Conservation (phyloP, 2,888 invertebrate genomes). For the Spodoptera littoralis region DNA sequence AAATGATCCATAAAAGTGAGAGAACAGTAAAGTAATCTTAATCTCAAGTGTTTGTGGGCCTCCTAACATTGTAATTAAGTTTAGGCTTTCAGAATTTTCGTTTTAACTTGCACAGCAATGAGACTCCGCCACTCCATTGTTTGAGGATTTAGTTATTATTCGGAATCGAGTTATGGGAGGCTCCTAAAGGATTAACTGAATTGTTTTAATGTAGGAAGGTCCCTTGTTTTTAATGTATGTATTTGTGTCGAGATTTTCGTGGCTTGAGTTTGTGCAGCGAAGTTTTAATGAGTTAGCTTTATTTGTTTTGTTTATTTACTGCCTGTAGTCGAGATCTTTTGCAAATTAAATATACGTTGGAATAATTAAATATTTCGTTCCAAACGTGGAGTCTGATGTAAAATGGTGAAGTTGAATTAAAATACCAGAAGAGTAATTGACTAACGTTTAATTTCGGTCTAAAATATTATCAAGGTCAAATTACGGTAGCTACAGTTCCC, state of each 20-base stretch:
- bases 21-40: slow-evolving; percentile 64
- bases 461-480: too few relatives aligned
- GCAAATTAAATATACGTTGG: too few relatives aligned
- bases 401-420: too few relatives aligned
- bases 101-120: slow-evolving; percentile 65
- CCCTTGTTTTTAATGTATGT: slow-evolving; percentile 57
- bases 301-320: slow-evolving; percentile 42
- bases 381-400: too few relatives aligned
- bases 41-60: slow-evolving; percentile 52
- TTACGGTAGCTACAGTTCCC: too few relatives aligned
- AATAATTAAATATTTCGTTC: too few relatives aligned
- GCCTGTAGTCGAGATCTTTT: slow-evolving; percentile 4
- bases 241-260: slow-evolving; percentile 43
- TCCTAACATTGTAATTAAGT: slow-evolving; percentile 66
- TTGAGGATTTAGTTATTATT: slow-evolving; percentile 70
- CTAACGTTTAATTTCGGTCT: too few relatives aligned
- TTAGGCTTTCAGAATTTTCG: slow-evolving; percentile 67
- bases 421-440: too few relatives aligned
- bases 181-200: slow-evolving; percentile 56
- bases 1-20: slow-evolving; percentile 52
- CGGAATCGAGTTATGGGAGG: slow-evolving; percentile 65
- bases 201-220: slow-evolving; percentile 59
- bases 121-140: slow-evolving; percentile 66
- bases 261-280: slow-evolving; percentile 38
- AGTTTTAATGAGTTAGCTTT: slow-evolving; percentile 39